phyloP scores from a whole-genome alignment of 2,797 vertebrate species.

The Dromococcyx pavoninus region DNA sequence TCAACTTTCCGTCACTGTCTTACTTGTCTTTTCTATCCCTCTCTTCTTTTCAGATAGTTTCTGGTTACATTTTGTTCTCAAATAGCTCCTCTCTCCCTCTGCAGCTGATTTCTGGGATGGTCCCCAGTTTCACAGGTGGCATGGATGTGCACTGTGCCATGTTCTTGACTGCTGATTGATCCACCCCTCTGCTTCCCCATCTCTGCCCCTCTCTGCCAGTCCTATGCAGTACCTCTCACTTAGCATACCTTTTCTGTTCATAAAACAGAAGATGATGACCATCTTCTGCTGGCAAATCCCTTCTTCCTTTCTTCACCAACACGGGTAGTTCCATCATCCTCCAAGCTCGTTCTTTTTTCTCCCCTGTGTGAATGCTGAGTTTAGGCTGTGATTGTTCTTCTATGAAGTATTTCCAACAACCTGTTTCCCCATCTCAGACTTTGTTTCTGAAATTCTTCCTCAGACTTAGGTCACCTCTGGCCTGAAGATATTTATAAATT shows the following conservation, averaged over 20 bases:
- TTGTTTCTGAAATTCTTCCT: neutral
- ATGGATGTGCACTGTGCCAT: neutral
- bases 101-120: neutral
- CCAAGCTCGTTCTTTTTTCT: neutral
- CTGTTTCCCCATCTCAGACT: neutral
- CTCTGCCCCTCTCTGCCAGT: neutral
- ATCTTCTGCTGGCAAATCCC: neutral
- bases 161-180: neutral
- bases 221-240: neutral
- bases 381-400: neutral
- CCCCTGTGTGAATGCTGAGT: neutral
- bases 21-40: neutral
- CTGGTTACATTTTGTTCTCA: neutral
- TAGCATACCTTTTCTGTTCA: neutral
- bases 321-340: neutral
- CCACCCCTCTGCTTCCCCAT: neutral
- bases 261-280: neutral
- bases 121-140: neutral
- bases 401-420: neutral
- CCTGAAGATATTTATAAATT: neutral
- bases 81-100: neutral
- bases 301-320: neutral
- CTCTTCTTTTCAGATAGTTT: neutral
- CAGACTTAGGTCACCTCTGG: neutral
- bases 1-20: neutral